Base-by-base conservation (phyloP, 2,797 vertebrate species). In the Sebastes oblongus region DNA sequence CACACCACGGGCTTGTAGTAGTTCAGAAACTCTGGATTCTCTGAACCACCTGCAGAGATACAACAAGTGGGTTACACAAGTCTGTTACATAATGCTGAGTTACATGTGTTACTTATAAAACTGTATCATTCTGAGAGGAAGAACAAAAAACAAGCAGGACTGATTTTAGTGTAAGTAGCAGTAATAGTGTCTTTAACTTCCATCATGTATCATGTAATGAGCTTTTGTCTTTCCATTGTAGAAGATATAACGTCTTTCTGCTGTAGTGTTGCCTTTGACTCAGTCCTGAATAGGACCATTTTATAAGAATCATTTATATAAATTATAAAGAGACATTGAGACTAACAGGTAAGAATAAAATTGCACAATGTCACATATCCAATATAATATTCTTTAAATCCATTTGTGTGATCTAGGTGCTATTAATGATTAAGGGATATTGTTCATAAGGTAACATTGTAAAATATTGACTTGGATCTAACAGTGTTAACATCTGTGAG, bases 1-100 rank as follows among this genome's bases (percentile, higher is more conserved):
- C 97, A 99, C 75, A 99, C 98, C 42, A 98, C 96, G 0, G 98
- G 98, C 82, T 99, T 99, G 84, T 99, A 99, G 89, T 97, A 97
- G 91, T 98, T 96, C 72, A 97, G 94, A 42, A 99, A 99, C 32
- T 97, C 97, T 2, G 82, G 90, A 79, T 96, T 96, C 83, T 98
- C 97, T 6, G 96, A 96, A 12, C 96, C 97, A 24, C 96, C 98
- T 98, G 91, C 66, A 73, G 42, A 77, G n/a, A 75, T 14, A 78
- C 24, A 55, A 56, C 13, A 52, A 59, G 12, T 24, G 54, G 6
- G 22, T 84, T 83, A 66, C 9, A 70, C 32, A 78, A 75, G 25
- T 12, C 3, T 7, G 67, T 72, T 62, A 64, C 18, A 62, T 61
- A 39, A 54, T 62, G 24, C n/a, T 13, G 32, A 34, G 32, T 29